Evolutionary conservation across 2,888 invertebrate species (phyloP).

Genomic region (Cantharis lateralis): DNA sequence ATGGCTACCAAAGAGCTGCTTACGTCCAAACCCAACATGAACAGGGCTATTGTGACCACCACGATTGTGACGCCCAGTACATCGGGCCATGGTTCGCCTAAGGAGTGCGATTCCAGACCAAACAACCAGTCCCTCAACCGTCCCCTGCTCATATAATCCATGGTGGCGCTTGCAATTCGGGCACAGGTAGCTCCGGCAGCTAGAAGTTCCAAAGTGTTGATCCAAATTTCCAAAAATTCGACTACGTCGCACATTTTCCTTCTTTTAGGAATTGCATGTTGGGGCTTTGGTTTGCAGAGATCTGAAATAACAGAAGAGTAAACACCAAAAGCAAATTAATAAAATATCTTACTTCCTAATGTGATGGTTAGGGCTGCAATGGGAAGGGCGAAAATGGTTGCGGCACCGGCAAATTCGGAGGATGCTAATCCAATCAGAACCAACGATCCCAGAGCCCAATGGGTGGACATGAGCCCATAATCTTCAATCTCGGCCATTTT

Average conservation of each 20-base stretch:
- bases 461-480: conserved; percentile 51
- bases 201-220: conserved; percentile 63
- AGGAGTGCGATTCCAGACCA: conserved; percentile 62
- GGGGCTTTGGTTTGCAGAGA: conserved; percentile 40
- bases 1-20: too few relatives aligned
- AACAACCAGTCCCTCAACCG: conserved; percentile 65
- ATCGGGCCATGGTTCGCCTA: conserved; percentile 69
- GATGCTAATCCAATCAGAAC: conserved; percentile 64
- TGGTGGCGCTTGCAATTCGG: conserved; percentile 65
- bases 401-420: conserved; percentile 63
- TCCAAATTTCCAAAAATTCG: conserved; percentile 65
- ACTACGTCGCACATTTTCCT: conserved; percentile 60
- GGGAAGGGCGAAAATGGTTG: conserved; percentile 62
- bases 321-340: background rate
- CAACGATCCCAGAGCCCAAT: conserved; percentile 65
- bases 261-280: conserved; percentile 49
- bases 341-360: conserved; percentile 57
- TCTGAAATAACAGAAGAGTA: conserved; percentile 34
- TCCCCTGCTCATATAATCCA: conserved; percentile 66
- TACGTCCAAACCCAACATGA: conserved; percentile 69
- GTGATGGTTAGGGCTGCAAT: conserved; percentile 58
- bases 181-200: conserved; percentile 67
- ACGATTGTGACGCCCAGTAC: conserved; percentile 66
- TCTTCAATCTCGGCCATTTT: conserved; percentile 36
- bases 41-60: conserved; percentile 64